Percentiles rank a stretch among this genome's conserved stretches.
phyloP scores from a whole-genome alignment of 2,113 vertebrate genomes.

The Cyprinodon brontotheroides region DNA sequence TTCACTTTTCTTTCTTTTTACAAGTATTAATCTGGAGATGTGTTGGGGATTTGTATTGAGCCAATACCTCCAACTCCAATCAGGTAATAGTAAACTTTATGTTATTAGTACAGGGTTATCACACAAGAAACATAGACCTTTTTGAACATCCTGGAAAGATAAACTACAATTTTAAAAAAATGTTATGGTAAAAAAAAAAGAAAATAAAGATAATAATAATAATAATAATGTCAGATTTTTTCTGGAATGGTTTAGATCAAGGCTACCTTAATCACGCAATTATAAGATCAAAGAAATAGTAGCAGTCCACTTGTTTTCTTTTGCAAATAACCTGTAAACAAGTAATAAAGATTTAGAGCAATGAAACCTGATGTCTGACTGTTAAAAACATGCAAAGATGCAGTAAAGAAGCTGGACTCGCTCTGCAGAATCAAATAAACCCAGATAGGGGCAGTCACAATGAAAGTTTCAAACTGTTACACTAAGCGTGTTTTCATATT shows the following conservation, averaged over 20 bases:
- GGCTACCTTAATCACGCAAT: neutral
- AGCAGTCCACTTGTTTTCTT: conserved; percentile 28
- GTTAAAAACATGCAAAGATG: neutral
- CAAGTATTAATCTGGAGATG: neutral
- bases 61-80: conserved; percentile 25
- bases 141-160: conserved; percentile 11
- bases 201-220: no score
- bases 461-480: neutral
- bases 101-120: conserved; percentile 24
- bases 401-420: conserved; percentile 5
- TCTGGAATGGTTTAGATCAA: neutral
- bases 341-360: neutral
- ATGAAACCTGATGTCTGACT: neutral
- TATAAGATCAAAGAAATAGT: neutral
- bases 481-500: neutral
- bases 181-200: no score
- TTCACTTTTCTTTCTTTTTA: neutral
- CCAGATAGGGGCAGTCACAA: neutral
- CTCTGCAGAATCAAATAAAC: neutral
- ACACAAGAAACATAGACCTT: conserved; percentile 38
- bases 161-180: no score
- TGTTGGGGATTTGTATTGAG: neutral
- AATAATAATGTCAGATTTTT: neutral
- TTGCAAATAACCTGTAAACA: conserved; percentile 5
- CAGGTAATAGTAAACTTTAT: conserved; percentile 41